Conservation (phyloP, 2,113 vertebrate genomes). For the Coracopsis vasa region DNA sequence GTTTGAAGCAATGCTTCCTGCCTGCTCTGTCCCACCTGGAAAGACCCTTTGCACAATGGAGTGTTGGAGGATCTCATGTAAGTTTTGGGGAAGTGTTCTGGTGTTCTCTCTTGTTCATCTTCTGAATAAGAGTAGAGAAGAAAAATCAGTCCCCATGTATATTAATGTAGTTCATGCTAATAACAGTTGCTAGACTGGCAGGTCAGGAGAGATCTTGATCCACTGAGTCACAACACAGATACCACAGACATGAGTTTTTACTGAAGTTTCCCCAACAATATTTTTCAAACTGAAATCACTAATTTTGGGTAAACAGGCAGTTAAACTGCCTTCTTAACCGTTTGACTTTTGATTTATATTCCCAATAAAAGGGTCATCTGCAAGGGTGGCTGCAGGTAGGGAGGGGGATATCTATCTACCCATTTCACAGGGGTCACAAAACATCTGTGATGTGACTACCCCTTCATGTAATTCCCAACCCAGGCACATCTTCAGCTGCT, state of each 20-base stretch:
- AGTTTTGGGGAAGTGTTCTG: neutral
- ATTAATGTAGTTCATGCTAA: neutral
- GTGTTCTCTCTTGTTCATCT: neutral
- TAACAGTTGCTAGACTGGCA: neutral
- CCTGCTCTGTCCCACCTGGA: neutral
- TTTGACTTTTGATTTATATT: neutral
- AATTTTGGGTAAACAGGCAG: neutral
- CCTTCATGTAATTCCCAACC: neutral
- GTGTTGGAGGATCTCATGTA: neutral
- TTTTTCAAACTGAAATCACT: neutral
- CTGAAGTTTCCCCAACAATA: neutral
- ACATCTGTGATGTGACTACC: neutral
- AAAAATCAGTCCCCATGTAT: neutral
- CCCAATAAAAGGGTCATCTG: neutral
- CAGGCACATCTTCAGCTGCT: neutral
- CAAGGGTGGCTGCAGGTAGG: neutral
- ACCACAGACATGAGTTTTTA: neutral
- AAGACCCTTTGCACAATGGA: neutral
- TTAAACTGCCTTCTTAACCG: neutral
- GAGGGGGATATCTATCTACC: neutral
- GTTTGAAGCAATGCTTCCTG: neutral
- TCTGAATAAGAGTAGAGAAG: neutral
- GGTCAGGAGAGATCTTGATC: neutral
- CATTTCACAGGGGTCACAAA: neutral
- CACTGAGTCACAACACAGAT: neutral